Evolutionary conservation across 2,888 invertebrate species (phyloP).

Genomic region (Conistra vaccinii): DNA sequence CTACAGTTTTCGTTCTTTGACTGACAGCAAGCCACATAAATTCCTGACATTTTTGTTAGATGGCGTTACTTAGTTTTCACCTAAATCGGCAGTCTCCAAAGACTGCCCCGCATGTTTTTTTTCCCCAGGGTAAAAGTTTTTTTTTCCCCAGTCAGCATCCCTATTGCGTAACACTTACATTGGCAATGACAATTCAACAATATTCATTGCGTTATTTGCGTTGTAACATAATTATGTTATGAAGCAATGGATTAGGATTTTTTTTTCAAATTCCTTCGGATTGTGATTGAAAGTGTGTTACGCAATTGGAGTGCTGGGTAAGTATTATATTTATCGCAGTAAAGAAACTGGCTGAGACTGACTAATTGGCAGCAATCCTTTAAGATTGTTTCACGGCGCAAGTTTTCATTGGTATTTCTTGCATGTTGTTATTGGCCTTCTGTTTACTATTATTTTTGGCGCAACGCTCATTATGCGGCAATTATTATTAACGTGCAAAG

Average conservation of each 20-base stretch:
- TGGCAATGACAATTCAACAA: neutral
- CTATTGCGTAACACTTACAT: neutral
- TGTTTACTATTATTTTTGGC: constrained; percentile 10
- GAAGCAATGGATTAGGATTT: neutral
- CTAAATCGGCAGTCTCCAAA: too few species aligned
- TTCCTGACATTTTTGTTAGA: too few species aligned
- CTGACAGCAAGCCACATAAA: too few species aligned
- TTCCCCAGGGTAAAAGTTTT: too few species aligned
- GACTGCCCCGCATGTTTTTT: too few species aligned
- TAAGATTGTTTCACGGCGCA: neutral
- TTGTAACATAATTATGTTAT: too few species aligned
- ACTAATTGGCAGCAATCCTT: neutral
- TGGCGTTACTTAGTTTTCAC: too few species aligned
- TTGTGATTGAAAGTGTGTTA: too few species aligned
- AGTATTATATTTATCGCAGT: too few species aligned
- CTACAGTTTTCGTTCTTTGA: too few species aligned
- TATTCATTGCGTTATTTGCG: neutral
- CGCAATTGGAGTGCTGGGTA: neutral
- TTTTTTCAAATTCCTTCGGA: neutral
- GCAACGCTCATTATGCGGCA: constrained; percentile 50
- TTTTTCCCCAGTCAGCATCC: too few species aligned
- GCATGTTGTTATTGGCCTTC: constrained; percentile 21
- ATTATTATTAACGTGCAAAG: constrained; percentile 62
- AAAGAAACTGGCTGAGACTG: neutral
- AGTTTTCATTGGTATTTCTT: neutral